phyloP scores from a whole-genome alignment of 2,113 vertebrate species.

The Colaptes auratus region DNA sequence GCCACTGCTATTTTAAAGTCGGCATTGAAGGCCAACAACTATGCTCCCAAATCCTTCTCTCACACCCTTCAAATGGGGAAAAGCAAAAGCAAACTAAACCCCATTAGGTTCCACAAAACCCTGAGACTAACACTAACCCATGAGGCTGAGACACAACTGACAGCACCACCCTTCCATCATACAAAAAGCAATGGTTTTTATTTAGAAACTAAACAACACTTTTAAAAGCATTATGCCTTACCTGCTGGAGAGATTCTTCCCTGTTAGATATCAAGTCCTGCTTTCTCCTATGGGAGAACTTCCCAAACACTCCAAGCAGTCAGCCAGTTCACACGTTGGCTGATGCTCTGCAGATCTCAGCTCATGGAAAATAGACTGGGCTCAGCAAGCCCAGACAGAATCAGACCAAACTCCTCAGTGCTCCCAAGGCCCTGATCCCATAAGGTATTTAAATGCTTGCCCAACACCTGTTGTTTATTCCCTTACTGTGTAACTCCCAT shows the following conservation, averaged over 20 bases:
- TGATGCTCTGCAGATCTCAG: not conserved
- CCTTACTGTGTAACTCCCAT: not conserved
- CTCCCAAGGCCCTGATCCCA: not conserved
- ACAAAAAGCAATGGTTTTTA: not conserved
- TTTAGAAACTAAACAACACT: not conserved
- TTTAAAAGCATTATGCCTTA: not conserved
- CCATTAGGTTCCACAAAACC: not conserved
- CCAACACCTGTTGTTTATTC: constrained; percentile 3
- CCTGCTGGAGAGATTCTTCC: not conserved
- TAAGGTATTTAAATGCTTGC: not conserved
- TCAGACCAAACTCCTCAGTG: not conserved
- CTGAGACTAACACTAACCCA: not conserved
- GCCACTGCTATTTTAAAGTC: not conserved
- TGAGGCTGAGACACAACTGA: not conserved
- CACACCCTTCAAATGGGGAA: not conserved
- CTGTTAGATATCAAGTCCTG: not conserved
- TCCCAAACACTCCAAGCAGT: not conserved
- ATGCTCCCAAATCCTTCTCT: not conserved
- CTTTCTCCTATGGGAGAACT: not conserved
- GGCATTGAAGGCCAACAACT: not conserved
- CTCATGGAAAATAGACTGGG: not conserved
- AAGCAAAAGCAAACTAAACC: not conserved
- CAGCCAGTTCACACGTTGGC: not conserved
- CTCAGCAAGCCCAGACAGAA: not conserved
- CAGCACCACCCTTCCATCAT: not conserved